These are phyloP conservation scores for Dasypus novemcinctus DNA, from an alignment of 2,113 vertebrate species.

Conservation along the genomic window DNA sequence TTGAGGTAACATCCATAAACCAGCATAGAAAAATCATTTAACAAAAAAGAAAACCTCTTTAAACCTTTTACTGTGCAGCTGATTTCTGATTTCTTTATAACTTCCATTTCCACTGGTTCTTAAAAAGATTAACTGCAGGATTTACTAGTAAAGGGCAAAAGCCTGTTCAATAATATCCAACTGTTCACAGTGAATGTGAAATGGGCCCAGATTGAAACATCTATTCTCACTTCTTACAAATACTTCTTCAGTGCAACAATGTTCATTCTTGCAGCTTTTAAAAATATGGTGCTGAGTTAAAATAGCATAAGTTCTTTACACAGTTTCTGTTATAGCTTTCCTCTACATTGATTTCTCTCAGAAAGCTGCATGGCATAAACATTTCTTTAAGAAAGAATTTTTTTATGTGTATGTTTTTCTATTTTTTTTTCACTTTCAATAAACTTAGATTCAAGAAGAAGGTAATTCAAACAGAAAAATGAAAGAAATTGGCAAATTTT, in stretches of 20 bases:
- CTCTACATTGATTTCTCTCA: not conserved
- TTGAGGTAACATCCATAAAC: constrained; percentile 25
- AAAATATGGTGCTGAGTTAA: constrained; percentile 51
- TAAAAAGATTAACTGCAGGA: constrained; percentile 74
- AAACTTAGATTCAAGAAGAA: constrained; percentile 44
- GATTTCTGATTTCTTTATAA: constrained; percentile 58
- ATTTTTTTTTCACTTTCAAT: not conserved
- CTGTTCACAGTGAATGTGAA: constrained; percentile 75
- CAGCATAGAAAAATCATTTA: constrained; percentile 39
- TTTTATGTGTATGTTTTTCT: not conserved
- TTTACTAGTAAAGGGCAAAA: constrained; percentile 71
- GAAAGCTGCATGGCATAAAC: not conserved
- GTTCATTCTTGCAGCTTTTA: constrained; percentile 63
- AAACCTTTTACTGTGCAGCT: constrained; percentile 7
- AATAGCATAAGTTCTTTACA: constrained; percentile 54
- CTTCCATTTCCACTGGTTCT: constrained; percentile 54
- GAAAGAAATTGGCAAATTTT: not conserved
- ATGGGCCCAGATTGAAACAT: constrained; percentile 61
- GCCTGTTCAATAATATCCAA: constrained; percentile 68
- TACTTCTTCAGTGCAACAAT: constrained; percentile 35
- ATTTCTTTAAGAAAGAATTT: not conserved
- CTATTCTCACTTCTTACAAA: constrained; percentile 64
- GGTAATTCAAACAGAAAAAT: constrained; percentile 60
- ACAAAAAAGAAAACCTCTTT: constrained; percentile 31
- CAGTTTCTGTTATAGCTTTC: not conserved